Evolutionary conservation across 2,113 vertebrate genomes (phyloP), one percentile per base, ranked within the genome.

Genomic region (Cardinalis cardinalis): DNA sequence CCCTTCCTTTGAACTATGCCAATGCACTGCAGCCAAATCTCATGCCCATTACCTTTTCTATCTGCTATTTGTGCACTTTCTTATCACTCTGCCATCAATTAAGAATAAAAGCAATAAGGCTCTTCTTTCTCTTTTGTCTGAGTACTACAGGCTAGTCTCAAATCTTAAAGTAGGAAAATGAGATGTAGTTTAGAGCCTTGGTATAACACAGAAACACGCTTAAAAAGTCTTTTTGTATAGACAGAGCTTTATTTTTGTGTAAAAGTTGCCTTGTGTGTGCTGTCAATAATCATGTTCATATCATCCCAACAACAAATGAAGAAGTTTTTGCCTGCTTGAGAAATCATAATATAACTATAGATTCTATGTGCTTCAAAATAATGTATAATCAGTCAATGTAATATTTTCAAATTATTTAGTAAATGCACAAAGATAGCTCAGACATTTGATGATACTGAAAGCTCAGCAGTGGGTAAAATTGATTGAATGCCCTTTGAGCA

Each of bases 401-500:
- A 84, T 77, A 73, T 86, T 94, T 76, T 79, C 93, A 92, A 94
- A 96, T 96, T 96, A 95, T 95, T 93, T 94, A 96, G 83, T 86
- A 95, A 96, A 93, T 84, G 53, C 48, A 90, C 48, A 89, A 91
- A 93, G 85, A 92, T 88, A 95, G 88, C 90, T 94, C 65, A 85
- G 63, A 87, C 28, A 83, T 95, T 95, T 92, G 88, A 94, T 96
- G 92, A 94, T 94, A 94, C 10, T 58, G 95, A 79, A 96, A 95
- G 68, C 71, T 94, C 93, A 95, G 92, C 86, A 95, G 80, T 81
- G 64, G 84, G 69, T 88, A 95, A 97, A 97, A 97, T 90, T 97
- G 94, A 93, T 88, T 95, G 87, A 95, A 94, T 81, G 60, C 85
- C 83, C 72, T 93, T 92, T 84, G 87, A 96, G 75, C 79, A 84